These are phyloP conservation scores for Epinephelus fuscoguttatus DNA, from an alignment of 2,113 vertebrate genomes.

Conservation along the genomic window DNA sequence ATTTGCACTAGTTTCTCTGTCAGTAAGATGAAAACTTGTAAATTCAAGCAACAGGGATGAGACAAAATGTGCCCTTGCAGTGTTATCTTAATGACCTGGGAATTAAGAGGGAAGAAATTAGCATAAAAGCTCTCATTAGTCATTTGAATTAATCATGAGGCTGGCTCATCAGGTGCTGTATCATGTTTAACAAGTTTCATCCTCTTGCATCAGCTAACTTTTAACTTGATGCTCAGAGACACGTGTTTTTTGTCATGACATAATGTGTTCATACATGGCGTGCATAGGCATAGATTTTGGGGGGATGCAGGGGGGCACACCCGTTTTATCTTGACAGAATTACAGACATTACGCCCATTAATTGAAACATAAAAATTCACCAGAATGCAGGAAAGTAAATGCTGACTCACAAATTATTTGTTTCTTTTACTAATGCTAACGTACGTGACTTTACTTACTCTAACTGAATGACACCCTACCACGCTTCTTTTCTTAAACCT, in stretches of 20 bases:
- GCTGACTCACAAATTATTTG: no score
- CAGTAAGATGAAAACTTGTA: not conserved
- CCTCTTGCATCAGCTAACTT: constrained; percentile 1
- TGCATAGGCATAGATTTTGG: no score
- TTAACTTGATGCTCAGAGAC: not conserved
- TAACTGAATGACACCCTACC: no score
- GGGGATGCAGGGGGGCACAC: no score
- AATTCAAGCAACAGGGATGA: not conserved
- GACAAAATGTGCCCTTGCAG: not conserved
- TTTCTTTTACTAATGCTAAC: no score
- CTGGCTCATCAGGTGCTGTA: not conserved
- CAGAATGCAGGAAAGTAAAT: no score
- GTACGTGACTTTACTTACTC: no score
- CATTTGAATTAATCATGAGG: not conserved
- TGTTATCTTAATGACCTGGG: not conserved
- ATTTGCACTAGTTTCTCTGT: not conserved
- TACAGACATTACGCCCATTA: no score
- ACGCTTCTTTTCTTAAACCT: no score
- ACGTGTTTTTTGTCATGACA: not conserved
- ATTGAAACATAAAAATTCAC: no score
- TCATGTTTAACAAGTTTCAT: not conserved
- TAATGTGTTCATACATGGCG: not conserved
- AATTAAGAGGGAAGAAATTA: not conserved
- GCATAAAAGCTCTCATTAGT: constrained; percentile 9
- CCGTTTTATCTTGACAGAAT: no score